Evolutionary conservation across 2,888 invertebrate genomes (phyloP).

Genomic region (Folsomia candida): DNA sequence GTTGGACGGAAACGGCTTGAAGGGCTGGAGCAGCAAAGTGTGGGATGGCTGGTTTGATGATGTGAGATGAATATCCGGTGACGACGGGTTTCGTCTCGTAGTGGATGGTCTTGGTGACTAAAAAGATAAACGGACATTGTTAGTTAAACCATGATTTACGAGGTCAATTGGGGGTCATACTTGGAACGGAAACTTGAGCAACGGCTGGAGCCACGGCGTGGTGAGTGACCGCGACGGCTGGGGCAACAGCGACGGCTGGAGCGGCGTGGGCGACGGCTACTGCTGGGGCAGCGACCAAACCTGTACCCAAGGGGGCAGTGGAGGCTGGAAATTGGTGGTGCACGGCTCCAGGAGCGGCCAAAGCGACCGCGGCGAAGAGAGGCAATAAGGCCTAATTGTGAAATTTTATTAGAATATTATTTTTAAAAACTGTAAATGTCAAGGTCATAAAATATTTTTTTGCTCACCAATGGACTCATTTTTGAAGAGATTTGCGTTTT

Average conservation of each 20-base stretch:
- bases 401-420: not conserved
- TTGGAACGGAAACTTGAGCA: conserved; percentile 4
- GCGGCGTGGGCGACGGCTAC: conserved; percentile 4
- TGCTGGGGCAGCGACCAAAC: not conserved
- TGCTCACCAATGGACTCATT: conserved; percentile 47
- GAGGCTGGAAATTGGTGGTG: conserved; percentile 6
- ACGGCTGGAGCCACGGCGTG: not conserved
- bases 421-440: not conserved
- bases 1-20: conserved; percentile 26
- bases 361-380: conserved; percentile 43
- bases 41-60: conserved; percentile 53
- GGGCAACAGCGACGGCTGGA: conserved; percentile 16
- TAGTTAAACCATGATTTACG: no score
- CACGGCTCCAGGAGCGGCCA: conserved; percentile 35
- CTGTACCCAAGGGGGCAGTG: not conserved
- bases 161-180: no score
- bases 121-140: not conserved
- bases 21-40: conserved; percentile 16
- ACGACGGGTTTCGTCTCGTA: conserved; percentile 54
- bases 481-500: conserved; percentile 26
- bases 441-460: not conserved
- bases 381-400: conserved; percentile 41
- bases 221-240: not conserved
- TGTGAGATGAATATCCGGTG: conserved; percentile 53
- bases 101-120: conserved; percentile 44